A percentile compares a stretch with the other conserved stretches of the same genome.
Evolutionary conservation across 2,797 vertebrate genomes (phyloP).

Genomic region (Danio kyathit): DNA sequence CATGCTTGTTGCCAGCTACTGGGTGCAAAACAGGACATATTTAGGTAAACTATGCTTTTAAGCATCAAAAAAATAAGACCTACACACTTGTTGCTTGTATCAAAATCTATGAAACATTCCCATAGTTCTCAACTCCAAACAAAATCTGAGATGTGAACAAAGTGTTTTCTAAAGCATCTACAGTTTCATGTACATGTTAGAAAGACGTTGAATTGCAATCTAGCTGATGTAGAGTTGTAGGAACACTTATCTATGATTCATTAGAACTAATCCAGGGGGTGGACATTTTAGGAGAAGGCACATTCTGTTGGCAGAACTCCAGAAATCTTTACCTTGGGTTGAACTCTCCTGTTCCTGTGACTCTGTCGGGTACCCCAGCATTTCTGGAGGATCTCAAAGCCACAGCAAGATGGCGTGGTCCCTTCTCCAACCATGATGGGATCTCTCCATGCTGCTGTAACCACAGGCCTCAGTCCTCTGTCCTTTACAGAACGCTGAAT

Average conservation of each 20-base stretch:
- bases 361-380: slow-evolving; percentile 71
- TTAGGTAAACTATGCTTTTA: too few species aligned
- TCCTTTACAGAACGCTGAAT: not conserved
- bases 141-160: not conserved
- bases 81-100: too few species aligned
- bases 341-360: slow-evolving; percentile 73
- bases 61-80: too few species aligned
- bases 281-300: slow-evolving; percentile 10
- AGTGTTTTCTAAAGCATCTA: not conserved
- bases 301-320: slow-evolving; percentile 17
- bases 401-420: slow-evolving; percentile 75
- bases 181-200: not conserved
- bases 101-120: too few species aligned
- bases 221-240: not conserved
- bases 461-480: slow-evolving; percentile 56
- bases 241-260: slow-evolving; percentile 2
- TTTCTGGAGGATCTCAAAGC: slow-evolving; percentile 72
- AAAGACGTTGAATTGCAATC: not conserved
- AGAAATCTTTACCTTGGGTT: slow-evolving; percentile 75
- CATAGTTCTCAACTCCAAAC: not conserved
- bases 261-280: not conserved
- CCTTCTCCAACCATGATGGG: slow-evolving; percentile 76
- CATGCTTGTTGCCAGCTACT: not conserved
- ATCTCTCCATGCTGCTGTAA: slow-evolving; percentile 72
- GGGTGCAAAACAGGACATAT: too few species aligned